These are phyloP conservation scores for Peromyscus leucopus DNA, from an alignment of 2,113 vertebrate species.

Conservation along the genomic window DNA sequence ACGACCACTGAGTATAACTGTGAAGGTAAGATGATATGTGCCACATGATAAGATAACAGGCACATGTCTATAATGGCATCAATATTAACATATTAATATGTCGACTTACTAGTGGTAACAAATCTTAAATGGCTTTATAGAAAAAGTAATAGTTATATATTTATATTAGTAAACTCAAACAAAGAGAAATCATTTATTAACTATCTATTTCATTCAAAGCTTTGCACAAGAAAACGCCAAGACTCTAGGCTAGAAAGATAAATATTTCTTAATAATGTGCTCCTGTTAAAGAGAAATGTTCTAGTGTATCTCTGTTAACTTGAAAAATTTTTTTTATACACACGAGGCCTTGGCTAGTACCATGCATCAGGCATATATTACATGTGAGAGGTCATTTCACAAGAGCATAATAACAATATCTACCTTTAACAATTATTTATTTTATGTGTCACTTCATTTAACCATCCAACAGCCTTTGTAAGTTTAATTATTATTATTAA, in stretches of 20 bases:
- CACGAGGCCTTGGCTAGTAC: not conserved
- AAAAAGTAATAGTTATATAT: not conserved
- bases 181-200: constrained; percentile 16
- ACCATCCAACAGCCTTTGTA: not conserved
- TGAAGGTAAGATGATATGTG: not conserved
- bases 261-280: not conserved
- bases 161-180: not conserved
- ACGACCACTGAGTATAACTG: not conserved
- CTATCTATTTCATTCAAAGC: not conserved
- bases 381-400: not conserved
- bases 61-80: not conserved
- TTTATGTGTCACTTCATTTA: not conserved
- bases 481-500: not conserved
- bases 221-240: not conserved
- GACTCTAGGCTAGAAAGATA: not conserved
- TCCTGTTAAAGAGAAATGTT: not conserved
- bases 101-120: not conserved
- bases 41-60: not conserved
- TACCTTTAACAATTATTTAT: not conserved
- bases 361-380: not conserved
- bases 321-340: not conserved
- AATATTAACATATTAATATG: not conserved
- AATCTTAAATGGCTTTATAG: not conserved
- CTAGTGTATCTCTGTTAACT: not conserved
- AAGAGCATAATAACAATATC: not conserved